phyloP scores from a whole-genome alignment of 2,888 invertebrate genomes.

The Dastarcus helophoroides region DNA sequence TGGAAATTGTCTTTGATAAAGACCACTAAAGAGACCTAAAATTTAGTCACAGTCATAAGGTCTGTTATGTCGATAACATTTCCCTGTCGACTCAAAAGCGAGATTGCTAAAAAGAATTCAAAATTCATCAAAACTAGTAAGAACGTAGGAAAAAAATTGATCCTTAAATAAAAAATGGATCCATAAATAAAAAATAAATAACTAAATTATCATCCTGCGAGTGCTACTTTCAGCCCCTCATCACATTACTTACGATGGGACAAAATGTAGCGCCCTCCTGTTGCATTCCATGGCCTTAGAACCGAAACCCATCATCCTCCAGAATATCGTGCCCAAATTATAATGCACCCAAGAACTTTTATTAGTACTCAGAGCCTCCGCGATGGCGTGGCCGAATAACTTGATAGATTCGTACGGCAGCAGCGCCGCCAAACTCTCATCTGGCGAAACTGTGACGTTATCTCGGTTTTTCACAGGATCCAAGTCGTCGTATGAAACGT shows the following conservation, averaged over 20 bases:
- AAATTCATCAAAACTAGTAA: too few species aligned
- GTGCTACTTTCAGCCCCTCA: too few species aligned
- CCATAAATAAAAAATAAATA: too few species aligned
- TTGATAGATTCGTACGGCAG: slow-evolving; percentile 34
- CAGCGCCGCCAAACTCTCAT: slow-evolving; percentile 39
- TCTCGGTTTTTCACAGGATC: slow-evolving; percentile 41
- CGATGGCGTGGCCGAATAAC: slow-evolving; percentile 52
- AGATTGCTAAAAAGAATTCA: too few species aligned
- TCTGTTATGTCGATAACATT: too few species aligned
- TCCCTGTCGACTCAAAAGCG: too few species aligned
- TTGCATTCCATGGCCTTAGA: slow-evolving; percentile 72
- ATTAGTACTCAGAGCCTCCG: slow-evolving; percentile 51
- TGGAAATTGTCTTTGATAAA: too few species aligned
- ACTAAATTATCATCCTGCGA: too few species aligned
- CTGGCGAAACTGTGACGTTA: slow-evolving; percentile 41
- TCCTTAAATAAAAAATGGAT: too few species aligned
- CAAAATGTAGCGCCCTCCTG: slow-evolving; percentile 61
- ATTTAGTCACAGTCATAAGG: too few species aligned
- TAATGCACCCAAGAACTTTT: slow-evolving; percentile 68
- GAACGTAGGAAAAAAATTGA: too few species aligned
- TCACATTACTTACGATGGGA: slow-evolving; percentile 48
- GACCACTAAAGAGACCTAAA: too few species aligned
- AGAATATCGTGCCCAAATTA: slow-evolving; percentile 67
- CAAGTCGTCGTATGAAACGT: slow-evolving; percentile 55
- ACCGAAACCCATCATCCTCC: slow-evolving; percentile 64